Base-by-base conservation (phyloP, 2,888 invertebrate genomes). In the Diaperis boleti region DNA sequence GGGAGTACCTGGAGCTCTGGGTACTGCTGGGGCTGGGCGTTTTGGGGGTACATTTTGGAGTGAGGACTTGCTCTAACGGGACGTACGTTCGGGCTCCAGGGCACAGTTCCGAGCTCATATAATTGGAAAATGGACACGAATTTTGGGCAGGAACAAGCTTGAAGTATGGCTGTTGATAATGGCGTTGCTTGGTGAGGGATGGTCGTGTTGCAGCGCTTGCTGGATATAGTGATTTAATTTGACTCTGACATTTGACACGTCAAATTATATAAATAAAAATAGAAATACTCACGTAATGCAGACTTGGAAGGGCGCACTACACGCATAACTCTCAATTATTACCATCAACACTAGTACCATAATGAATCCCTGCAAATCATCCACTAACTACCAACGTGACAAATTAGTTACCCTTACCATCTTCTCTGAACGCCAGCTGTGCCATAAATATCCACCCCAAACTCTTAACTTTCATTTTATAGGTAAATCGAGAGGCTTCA, bases 1-100 rank as follows among this genome's bases (percentile, higher is more conserved):
- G 59, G 1, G 64, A 64, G 55, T 64, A 64, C 17, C 64, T 17
- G 7, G 64, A 64, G 26, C 64, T 59, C 33, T 64, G 64, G 2
- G 54, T 14, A 6, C 29, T 13, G 5, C 2, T 29, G 18, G 39
- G 11, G 26, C 45, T 47, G 14, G n/a, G 20, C 10, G 7, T 37
- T 37, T 35, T 57, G 8, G 22, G 14, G 2, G 20, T 6, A 8
- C 14, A 14, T 29, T 56, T 42, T 20, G 11, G 35, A 10, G 47
- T 33, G n/a, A 22, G 35, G 14, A 10, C 13, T 15, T 50, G 42
- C 5, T 41, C 42, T 26, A 56, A 33, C 7, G 77, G 77, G 6
- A 76, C 67, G 59, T 73, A 76, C 4, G 66, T 66, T 8, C 74
- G 76, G 8, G 77, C 77, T 50, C 75, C 75, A 3, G 77, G 73